Evolutionary conservation across 2,113 vertebrate species (phyloP).

Genomic region (Aspidoscelis tigris): DNA sequence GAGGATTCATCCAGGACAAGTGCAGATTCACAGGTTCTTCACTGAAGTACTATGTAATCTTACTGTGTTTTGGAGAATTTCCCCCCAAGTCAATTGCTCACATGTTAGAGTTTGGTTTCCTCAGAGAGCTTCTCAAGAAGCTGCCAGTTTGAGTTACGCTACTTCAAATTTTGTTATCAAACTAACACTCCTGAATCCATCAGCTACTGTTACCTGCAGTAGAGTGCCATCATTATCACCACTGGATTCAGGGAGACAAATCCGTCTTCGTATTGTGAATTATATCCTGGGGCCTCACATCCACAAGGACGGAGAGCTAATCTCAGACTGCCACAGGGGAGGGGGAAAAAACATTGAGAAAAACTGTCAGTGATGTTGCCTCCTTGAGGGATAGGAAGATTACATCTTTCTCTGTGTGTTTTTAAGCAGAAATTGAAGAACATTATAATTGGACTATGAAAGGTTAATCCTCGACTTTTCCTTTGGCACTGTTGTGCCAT

Average conservation of each 20-base stretch:
- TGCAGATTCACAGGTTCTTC: background rate
- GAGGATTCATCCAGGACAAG: background rate
- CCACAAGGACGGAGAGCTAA: background rate
- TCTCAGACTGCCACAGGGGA: background rate
- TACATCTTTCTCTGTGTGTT: background rate
- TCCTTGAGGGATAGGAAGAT: background rate
- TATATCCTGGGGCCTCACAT: background rate
- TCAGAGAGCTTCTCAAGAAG: background rate
- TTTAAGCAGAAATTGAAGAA: background rate
- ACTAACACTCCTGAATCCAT: background rate
- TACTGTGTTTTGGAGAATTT: background rate
- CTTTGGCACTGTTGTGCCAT: too few relatives aligned
- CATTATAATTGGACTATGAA: background rate
- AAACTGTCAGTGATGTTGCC: background rate
- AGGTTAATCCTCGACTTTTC: background rate
- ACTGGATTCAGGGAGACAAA: background rate
- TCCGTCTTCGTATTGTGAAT: background rate
- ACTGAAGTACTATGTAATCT: background rate
- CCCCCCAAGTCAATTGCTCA: background rate
- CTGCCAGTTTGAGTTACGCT: background rate
- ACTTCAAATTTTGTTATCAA: background rate
- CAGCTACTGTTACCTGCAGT: background rate
- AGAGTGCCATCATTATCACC: background rate
- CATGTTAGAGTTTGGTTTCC: background rate
- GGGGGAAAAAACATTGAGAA: background rate